A percentile compares a stretch with the other conserved stretches of the same genome.
These are phyloP conservation scores for Pardosa pseudoannulata DNA, from an alignment of 2,888 invertebrate genomes.

Conservation along the genomic window DNA sequence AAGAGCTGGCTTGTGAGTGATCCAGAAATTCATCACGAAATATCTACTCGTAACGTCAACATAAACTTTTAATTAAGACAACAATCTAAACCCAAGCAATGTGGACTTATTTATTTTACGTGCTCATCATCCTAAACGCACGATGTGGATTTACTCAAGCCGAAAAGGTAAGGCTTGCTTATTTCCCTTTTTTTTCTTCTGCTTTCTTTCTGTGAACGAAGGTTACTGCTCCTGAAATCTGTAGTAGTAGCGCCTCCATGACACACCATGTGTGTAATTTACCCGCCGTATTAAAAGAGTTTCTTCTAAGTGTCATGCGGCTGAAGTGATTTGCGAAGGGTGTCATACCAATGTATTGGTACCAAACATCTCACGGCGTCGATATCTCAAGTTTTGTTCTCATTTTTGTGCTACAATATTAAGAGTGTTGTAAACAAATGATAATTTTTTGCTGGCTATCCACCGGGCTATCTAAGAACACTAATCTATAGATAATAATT, in stretches of 20 bases:
- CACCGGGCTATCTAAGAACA: too few relatives aligned
- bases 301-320: too few relatives aligned
- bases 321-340: too few relatives aligned
- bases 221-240: slow-evolving; percentile 61
- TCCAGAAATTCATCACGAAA: background rate
- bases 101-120: slow-evolving; percentile 65
- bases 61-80: slow-evolving; percentile 19
- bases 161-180: slow-evolving; percentile 67
- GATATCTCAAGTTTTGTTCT: too few relatives aligned
- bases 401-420: too few relatives aligned
- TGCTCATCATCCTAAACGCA: slow-evolving; percentile 48
- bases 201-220: slow-evolving; percentile 22
- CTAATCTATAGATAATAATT: too few relatives aligned
- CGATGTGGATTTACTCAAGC: slow-evolving; percentile 62
- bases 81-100: slow-evolving; percentile 38
- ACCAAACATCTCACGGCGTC: too few relatives aligned
- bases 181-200: too few relatives aligned
- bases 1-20: slow-evolving; percentile 46
- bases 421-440: too few relatives aligned
- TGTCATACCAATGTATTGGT: too few relatives aligned
- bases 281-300: background rate
- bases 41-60: slow-evolving; percentile 20
- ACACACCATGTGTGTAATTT: slow-evolving; percentile 55
- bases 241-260: slow-evolving; percentile 24
- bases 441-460: too few relatives aligned